Evolutionary conservation across 2,888 invertebrate species (phyloP).

Genomic region (Brenthis ino): DNA sequence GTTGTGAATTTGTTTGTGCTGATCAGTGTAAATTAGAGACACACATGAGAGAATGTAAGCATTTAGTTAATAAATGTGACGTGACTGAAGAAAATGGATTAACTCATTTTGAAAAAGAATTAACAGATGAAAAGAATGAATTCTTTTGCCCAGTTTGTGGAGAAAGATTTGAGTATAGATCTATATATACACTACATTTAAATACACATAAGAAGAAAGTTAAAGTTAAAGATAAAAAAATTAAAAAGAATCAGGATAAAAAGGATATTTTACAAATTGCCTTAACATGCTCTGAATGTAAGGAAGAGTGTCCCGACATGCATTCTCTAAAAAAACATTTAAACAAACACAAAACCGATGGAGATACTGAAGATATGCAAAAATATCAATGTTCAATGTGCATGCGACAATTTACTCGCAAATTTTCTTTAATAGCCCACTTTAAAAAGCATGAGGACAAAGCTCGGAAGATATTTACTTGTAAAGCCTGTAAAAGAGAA

Average conservation of each 20-base stretch:
- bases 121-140: constrained; percentile 5
- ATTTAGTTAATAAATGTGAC: constrained; percentile 6
- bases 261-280: constrained; percentile 34
- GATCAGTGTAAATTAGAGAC: constrained; percentile 22
- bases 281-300: constrained; percentile 30
- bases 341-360: constrained; percentile 23
- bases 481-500: constrained; percentile 71
- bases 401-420: constrained; percentile 62
- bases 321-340: constrained; percentile 22
- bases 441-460: constrained; percentile 60
- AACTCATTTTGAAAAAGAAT: constrained; percentile 14
- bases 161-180: constrained; percentile 5
- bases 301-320: constrained; percentile 12
- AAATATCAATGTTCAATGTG: constrained; percentile 62
- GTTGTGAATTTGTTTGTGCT: constrained; percentile 16
- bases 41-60: constrained; percentile 27
- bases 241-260: constrained; percentile 30
- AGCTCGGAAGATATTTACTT: constrained; percentile 53
- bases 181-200: constrained; percentile 18
- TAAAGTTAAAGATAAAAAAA: constrained; percentile 20
- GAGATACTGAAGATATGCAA: constrained; percentile 32
- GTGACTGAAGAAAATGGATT: constrained; percentile 10
- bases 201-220: constrained; percentile 28
- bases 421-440: constrained; percentile 58
- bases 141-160: constrained; percentile 27